These are phyloP conservation scores for Eclectus roratus DNA, from an alignment of 2,113 vertebrate species.

Conservation along the genomic window DNA sequence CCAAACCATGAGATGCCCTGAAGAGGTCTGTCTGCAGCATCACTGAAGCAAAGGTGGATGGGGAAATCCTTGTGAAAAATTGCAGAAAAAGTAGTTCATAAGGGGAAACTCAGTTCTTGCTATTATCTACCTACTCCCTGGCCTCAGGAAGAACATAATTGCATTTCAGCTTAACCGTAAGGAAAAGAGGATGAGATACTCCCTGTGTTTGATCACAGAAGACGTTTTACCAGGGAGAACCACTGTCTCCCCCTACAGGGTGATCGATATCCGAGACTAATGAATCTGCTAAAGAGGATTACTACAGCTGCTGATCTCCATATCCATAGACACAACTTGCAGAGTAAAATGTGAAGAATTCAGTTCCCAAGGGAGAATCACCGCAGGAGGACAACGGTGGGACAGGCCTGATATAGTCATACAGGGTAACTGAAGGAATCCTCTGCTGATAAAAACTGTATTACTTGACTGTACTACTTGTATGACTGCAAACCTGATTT, in stretches of 20 bases:
- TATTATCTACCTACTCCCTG: constrained; percentile 16
- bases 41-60: not conserved
- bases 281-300: constrained; percentile 22
- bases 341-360: not conserved
- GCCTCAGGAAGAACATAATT: constrained; percentile 39
- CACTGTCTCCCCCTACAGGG: constrained; percentile 57
- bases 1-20: not conserved
- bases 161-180: constrained; percentile 14
- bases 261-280: constrained; percentile 41
- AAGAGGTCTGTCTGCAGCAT: not conserved
- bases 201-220: not conserved
- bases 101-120: not conserved
- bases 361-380: not conserved
- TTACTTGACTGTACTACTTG: not conserved
- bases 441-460: not conserved
- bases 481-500: not conserved
- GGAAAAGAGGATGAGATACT: constrained; percentile 4
- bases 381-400: not conserved
- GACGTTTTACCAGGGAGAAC: constrained; percentile 5
- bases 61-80: constrained; percentile 23
- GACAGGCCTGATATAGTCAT: not conserved
- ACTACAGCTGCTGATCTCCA: not conserved
- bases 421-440: not conserved
- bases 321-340: not conserved
- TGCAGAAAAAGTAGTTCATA: not conserved